These are phyloP conservation scores for Cerastis leucographa DNA, from an alignment of 2,888 invertebrate species.

Conservation along the genomic window DNA sequence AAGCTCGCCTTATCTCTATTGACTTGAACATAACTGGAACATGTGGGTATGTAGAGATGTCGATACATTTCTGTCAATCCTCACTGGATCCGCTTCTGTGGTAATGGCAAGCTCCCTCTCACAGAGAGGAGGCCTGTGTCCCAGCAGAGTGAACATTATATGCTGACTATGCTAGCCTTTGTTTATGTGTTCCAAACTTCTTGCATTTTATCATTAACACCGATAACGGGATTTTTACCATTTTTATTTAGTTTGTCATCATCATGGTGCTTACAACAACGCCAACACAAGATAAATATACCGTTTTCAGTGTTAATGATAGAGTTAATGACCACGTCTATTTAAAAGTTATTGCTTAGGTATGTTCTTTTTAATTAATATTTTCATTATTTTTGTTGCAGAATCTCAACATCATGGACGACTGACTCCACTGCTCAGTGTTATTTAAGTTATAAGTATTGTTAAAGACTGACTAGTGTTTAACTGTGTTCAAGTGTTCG, in stretches of 20 bases:
- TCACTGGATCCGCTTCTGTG: background rate
- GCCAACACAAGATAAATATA: too few relatives aligned
- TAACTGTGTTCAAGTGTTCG: constrained; percentile 63
- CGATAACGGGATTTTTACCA: too few relatives aligned
- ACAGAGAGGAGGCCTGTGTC: background rate
- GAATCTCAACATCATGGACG: constrained; percentile 80
- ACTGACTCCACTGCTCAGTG: constrained; percentile 70
- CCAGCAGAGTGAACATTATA: background rate
- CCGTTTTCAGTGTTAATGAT: too few relatives aligned
- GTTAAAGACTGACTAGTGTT: constrained; percentile 71
- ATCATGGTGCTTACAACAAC: too few relatives aligned
- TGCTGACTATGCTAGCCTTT: background rate
- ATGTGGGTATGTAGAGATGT: background rate
- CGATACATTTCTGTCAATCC: background rate
- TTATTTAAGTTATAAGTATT: constrained; percentile 59
- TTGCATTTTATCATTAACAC: background rate
- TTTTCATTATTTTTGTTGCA: constrained; percentile 75
- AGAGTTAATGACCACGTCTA: too few relatives aligned
- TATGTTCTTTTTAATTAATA: background rate
- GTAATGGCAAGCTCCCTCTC: background rate
- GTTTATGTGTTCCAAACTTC: background rate
- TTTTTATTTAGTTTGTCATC: too few relatives aligned
- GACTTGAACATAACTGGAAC: background rate
- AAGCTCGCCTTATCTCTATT: background rate
- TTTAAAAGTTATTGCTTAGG: too few relatives aligned